phyloP scores from a whole-genome alignment of 1,140 invertebrate species.

The Theocolax elegans region DNA sequence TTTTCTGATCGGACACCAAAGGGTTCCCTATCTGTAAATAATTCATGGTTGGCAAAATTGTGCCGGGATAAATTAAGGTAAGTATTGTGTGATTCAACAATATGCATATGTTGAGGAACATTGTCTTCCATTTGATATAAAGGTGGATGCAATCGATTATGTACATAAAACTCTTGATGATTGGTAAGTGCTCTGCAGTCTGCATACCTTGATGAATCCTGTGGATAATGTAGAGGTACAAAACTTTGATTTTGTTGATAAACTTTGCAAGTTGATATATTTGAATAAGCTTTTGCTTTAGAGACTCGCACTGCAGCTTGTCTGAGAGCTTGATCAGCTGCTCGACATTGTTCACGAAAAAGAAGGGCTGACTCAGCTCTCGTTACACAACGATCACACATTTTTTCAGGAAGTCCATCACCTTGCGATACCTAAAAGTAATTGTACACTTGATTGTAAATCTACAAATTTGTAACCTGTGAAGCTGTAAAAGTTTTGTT shows the following conservation, averaged over 20 bases:
- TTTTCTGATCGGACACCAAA: slow-evolving; percentile 42
- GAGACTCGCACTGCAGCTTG: slow-evolving; percentile 61
- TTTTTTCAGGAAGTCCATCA: slow-evolving; percentile 64
- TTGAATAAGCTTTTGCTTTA: slow-evolving; percentile 42
- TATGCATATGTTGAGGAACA: slow-evolving; percentile 57
- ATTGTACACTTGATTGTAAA: neutral
- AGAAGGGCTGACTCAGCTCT: slow-evolving; percentile 65
- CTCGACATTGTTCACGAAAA: slow-evolving; percentile 64
- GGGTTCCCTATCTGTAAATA: slow-evolving; percentile 36
- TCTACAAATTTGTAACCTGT: no score
- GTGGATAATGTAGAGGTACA: slow-evolving; percentile 50
- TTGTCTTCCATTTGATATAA: slow-evolving; percentile 54
- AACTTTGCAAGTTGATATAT: slow-evolving; percentile 55
- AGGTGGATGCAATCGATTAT: slow-evolving; percentile 55
- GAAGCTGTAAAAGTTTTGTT: no score
- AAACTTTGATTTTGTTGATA: slow-evolving; percentile 60
- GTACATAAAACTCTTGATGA: slow-evolving; percentile 59
- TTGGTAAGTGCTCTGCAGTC: slow-evolving; percentile 57
- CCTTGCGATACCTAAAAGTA: slow-evolving; percentile 61
- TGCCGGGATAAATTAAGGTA: slow-evolving; percentile 52
- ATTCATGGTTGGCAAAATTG: slow-evolving; percentile 33
- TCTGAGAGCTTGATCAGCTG: slow-evolving; percentile 62
- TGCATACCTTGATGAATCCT: slow-evolving; percentile 55
- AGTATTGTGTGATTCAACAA: slow-evolving; percentile 58
- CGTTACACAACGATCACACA: slow-evolving; percentile 63